Percentiles rank a stretch among this genome's conserved stretches.
phyloP scores from a whole-genome alignment of 2,113 vertebrate species.

The Tragelaphus buxtoni region DNA sequence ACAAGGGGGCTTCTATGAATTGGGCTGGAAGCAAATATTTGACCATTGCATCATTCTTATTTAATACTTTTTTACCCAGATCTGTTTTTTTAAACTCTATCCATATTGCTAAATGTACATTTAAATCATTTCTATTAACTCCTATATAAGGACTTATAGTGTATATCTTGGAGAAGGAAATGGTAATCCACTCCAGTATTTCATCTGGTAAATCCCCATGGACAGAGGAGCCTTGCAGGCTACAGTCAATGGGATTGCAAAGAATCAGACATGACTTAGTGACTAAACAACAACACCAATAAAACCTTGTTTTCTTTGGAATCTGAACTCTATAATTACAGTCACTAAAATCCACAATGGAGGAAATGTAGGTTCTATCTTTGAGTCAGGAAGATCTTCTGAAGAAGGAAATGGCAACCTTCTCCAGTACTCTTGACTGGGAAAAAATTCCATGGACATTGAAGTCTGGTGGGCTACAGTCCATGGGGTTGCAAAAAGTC shows the following conservation, averaged over 20 bases:
- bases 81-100: not conserved
- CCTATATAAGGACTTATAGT: not conserved
- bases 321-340: not conserved
- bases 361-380: not conserved
- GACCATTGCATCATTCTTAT: not conserved
- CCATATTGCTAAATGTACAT: not conserved
- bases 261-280: not conserved
- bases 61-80: not conserved
- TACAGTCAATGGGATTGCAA: not conserved
- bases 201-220: not conserved
- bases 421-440: not conserved
- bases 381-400: not conserved
- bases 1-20: not conserved
- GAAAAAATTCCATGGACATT: not conserved
- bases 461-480: not conserved
- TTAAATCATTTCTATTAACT: not conserved
- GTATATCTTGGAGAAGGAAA: not conserved
- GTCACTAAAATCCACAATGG: not conserved
- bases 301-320: not conserved
- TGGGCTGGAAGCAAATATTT: not conserved
- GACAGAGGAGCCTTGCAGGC: not conserved
- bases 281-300: not conserved
- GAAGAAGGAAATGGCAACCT: not conserved
- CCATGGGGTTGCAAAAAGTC: not conserved
- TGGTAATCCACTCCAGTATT: not conserved